Evolutionary conservation across 2,888 invertebrate species (phyloP).

Genomic region (Coelinius sp.): DNA sequence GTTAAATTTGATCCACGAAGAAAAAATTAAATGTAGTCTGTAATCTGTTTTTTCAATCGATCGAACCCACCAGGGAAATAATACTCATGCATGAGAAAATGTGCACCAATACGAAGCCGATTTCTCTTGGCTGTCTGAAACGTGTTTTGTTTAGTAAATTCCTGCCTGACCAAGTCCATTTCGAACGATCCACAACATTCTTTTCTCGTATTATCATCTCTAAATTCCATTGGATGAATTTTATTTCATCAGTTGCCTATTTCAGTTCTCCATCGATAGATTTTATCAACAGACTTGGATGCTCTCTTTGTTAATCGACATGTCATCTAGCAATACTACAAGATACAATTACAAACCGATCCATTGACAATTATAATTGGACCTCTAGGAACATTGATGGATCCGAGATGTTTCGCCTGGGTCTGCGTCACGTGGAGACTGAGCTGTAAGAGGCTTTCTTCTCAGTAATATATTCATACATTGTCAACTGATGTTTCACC

Average conservation of each 20-base stretch:
- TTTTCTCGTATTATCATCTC: not conserved
- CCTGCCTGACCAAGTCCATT: not conserved
- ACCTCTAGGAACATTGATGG: not conserved
- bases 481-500: not conserved
- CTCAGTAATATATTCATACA: not conserved
- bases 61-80: not conserved
- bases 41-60: not conserved
- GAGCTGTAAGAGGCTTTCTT: not conserved
- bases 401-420: not conserved
- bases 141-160: slow-evolving; percentile 11
- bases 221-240: not conserved
- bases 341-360: not conserved
- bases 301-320: not conserved
- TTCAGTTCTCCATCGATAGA: too few relatives aligned
- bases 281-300: not conserved
- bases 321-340: not conserved
- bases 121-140: not conserved
- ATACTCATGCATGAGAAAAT: not conserved
- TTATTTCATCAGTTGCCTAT: not conserved
- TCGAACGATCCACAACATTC: not conserved
- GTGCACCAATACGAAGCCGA: not conserved
- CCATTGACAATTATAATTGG: not conserved
- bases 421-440: not conserved
- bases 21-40: not conserved
- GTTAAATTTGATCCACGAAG: not conserved